Percentiles rank a stretch among this genome's conserved stretches.
These are phyloP conservation scores for Helostoma temminkii DNA, from an alignment of 2,797 vertebrate genomes.

Conservation along the genomic window DNA sequence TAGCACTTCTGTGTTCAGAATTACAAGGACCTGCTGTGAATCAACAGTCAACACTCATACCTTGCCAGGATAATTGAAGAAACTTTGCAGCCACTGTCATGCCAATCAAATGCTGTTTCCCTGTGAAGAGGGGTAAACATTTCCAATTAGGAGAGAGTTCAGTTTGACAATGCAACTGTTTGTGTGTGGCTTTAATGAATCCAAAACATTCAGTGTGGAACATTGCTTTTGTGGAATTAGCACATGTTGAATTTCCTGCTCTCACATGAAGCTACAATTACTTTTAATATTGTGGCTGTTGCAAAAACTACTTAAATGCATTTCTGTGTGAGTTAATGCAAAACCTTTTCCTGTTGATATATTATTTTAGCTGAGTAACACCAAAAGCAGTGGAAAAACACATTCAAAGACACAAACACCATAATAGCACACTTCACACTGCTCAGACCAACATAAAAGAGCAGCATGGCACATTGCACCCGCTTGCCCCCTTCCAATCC, in stretches of 20 bases:
- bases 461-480: slow-evolving; percentile 69
- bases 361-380: slow-evolving; percentile 26
- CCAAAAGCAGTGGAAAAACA: slow-evolving; percentile 32
- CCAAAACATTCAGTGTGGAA: no score
- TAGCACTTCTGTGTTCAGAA: slow-evolving; percentile 46
- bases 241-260: slow-evolving; percentile 36
- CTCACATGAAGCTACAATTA: slow-evolving; percentile 25
- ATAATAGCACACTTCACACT: slow-evolving; percentile 51
- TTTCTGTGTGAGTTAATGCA: slow-evolving; percentile 9
- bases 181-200: no score
- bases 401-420: slow-evolving; percentile 40
- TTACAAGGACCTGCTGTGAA: slow-evolving; percentile 57
- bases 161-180: no score
- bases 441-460: slow-evolving; percentile 71
- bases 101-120: slow-evolving; percentile 64
- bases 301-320: slow-evolving; percentile 4
- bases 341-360: slow-evolving; percentile 1
- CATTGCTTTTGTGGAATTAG: no score
- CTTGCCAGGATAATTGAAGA: slow-evolving; percentile 70
- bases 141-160: slow-evolving; percentile 60
- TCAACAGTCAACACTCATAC: slow-evolving; percentile 54
- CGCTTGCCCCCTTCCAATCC: slow-evolving; percentile 71
- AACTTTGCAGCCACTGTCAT: slow-evolving; percentile 53
- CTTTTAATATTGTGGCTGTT: slow-evolving; percentile 16
- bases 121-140: slow-evolving; percentile 59